A percentile compares a stretch with the other conserved stretches of the same genome.
Evolutionary conservation across 2,888 invertebrate genomes (phyloP).

Genomic region (Fragum whitleyi): DNA sequence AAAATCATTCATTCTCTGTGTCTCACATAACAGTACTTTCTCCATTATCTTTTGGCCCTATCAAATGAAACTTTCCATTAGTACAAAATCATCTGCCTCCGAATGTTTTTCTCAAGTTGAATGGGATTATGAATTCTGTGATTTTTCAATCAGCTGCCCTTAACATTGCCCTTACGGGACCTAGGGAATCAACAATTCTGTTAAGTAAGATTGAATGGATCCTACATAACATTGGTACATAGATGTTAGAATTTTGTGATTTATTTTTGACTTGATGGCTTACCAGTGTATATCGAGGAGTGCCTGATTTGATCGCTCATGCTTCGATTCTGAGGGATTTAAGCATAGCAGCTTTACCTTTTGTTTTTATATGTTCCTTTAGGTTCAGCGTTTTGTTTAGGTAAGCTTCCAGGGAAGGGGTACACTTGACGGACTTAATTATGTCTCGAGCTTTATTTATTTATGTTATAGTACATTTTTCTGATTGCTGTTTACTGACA

Average conservation of each 20-base stretch:
- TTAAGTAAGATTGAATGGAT: neutral
- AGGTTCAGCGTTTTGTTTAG: slow-evolving; percentile 2
- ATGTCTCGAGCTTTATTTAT: neutral
- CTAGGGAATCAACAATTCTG: neutral
- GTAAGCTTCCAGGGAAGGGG: too few species aligned
- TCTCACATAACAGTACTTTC: too few species aligned
- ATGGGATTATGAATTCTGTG: too few species aligned
- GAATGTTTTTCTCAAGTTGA: too few species aligned
- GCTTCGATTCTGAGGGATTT: slow-evolving; percentile 5
- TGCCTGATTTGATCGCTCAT: slow-evolving; percentile 9
- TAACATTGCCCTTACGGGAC: neutral
- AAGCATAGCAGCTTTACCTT: slow-evolving; percentile 14
- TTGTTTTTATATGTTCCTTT: slow-evolving; percentile 17
- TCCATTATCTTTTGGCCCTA: too few species aligned
- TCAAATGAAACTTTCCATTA: too few species aligned
- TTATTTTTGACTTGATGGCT: slow-evolving; percentile 6
- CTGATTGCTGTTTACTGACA: neutral
- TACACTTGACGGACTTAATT: neutral
- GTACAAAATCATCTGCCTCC: neutral
- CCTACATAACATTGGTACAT: neutral
- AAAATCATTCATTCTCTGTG: too few species aligned
- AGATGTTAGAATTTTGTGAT: slow-evolving; percentile 7
- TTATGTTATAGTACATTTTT: slow-evolving; percentile 14
- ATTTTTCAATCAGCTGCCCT: too few species aligned
- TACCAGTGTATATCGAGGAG: slow-evolving; percentile 1